Evolutionary conservation across 2,888 invertebrate genomes (phyloP).

Genomic region (Thumatha senex): DNA sequence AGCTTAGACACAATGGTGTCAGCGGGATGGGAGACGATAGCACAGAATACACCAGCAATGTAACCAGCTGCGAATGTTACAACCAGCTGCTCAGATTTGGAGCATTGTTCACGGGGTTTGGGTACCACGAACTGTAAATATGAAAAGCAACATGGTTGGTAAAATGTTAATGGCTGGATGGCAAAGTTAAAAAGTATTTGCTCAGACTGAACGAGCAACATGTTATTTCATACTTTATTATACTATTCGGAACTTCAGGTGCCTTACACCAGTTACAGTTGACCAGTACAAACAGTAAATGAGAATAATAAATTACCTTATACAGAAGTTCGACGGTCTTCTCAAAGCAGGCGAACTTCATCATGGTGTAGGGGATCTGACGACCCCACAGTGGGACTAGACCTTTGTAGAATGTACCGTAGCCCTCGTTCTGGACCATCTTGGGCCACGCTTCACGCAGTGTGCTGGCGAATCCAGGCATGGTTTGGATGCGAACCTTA

Average conservation of each 20-base stretch:
- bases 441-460: constrained; percentile 96
- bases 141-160: background rate
- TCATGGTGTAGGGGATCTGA: constrained; percentile 99
- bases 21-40: constrained; percentile 99
- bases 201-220: too few relatives aligned
- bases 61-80: constrained; percentile 98
- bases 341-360: constrained; percentile 99
- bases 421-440: constrained; percentile 94
- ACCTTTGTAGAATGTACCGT: constrained; percentile 97
- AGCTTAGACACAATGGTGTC: constrained; percentile 98
- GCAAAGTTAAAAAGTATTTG: too few relatives aligned
- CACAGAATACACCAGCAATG: constrained; percentile 99
- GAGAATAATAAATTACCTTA: constrained; percentile 66
- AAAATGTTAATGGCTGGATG: background rate
- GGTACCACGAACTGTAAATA: constrained; percentile 90
- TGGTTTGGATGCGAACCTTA: constrained; percentile 96
- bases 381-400: constrained; percentile 97
- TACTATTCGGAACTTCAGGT: too few relatives aligned
- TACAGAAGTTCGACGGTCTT: constrained; percentile 97
- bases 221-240: too few relatives aligned
- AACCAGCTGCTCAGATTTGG: constrained; percentile 95
- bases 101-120: constrained; percentile 95
- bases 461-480: constrained; percentile 95
- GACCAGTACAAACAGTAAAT: too few relatives aligned
- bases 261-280: too few relatives aligned